Conservation (phyloP, 2,888 invertebrate species). For the Machimus atricapillus region DNA sequence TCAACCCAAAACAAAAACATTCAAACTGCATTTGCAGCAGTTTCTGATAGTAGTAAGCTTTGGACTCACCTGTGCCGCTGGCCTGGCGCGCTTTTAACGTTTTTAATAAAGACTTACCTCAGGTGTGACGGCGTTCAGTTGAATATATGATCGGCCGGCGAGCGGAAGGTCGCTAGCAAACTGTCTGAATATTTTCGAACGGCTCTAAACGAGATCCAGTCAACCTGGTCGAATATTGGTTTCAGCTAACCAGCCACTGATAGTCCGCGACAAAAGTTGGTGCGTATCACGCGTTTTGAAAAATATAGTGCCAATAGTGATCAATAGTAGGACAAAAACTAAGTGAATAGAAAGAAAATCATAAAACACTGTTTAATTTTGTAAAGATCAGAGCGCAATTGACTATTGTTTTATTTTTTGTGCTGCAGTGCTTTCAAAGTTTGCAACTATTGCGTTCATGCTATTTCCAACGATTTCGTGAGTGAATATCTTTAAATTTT, state of each 20-base stretch:
- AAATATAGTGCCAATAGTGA: background rate
- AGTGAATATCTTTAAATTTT: background rate
- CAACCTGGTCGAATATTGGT: background rate
- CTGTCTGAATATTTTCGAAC: background rate
- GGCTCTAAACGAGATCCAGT: background rate
- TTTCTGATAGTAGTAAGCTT: constrained; percentile 13
- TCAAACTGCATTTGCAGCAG: background rate
- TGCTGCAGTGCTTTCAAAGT: background rate
- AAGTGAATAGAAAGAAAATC: background rate
- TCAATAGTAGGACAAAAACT: background rate
- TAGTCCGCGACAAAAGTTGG: background rate
- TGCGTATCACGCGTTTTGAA: background rate
- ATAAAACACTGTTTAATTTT: background rate
- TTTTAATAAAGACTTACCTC: constrained; percentile 39
- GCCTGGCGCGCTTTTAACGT: background rate
- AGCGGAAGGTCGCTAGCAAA: constrained; percentile 25
- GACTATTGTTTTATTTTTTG: background rate
- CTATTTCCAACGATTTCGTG: background rate
- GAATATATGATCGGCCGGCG: constrained; percentile 35
- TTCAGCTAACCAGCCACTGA: background rate
- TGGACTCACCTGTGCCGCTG: background rate
- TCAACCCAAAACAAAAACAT: background rate
- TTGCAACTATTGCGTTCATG: background rate
- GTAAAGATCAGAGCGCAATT: background rate
- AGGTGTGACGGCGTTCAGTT: constrained; percentile 25